Evolutionary conservation across 1,140 invertebrate genomes (phyloP).

Genomic region (Nephila pilipes): DNA sequence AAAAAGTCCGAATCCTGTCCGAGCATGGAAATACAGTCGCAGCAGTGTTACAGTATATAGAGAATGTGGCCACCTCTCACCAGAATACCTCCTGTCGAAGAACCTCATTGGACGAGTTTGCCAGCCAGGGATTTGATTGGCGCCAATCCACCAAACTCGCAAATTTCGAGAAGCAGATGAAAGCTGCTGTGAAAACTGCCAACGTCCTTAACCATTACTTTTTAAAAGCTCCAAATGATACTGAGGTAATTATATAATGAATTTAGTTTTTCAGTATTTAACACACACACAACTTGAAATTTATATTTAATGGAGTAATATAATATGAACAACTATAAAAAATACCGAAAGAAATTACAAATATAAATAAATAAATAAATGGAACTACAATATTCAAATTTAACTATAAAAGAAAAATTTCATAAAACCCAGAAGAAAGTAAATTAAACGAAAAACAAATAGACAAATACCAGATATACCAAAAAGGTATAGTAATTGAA

Average conservation of each 20-base stretch:
- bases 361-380: neutral
- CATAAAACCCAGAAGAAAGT: no score
- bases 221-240: constrained; percentile 60
- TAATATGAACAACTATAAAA: no score
- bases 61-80: neutral
- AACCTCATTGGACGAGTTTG: constrained; percentile 56
- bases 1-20: constrained; percentile 41
- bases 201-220: constrained; percentile 77
- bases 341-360: no score
- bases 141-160: neutral
- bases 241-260: constrained; percentile 12
- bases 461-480: no score
- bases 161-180: constrained; percentile 60
- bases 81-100: constrained; percentile 47
- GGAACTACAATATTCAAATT: no score
- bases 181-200: constrained; percentile 75
- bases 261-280: neutral
- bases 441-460: no score
- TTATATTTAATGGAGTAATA: no score
- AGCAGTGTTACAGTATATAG: constrained; percentile 54
- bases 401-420: no score
- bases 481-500: neutral
- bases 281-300: no score
- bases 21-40: constrained; percentile 32
- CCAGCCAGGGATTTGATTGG: constrained; percentile 37